Evolutionary conservation across 2,113 vertebrate genomes (phyloP), one percentile per base, ranked within the genome.

Genomic region (Abramis brama): DNA sequence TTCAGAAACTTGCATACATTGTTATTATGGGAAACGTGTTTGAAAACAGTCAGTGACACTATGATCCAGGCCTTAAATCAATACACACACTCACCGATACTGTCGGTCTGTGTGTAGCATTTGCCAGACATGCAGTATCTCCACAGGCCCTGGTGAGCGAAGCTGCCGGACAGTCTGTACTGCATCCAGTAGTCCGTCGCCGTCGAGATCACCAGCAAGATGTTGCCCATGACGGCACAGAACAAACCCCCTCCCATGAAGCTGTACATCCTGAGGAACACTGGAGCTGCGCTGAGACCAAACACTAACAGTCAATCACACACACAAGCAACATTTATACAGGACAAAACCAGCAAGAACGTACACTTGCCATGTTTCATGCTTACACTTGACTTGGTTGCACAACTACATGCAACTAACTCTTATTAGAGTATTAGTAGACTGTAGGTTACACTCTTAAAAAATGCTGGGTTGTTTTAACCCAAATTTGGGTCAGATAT

Each of bases 131-230:
- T 94, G 92, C 97, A 97, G 85, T 96, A 97, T 6, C 96, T 94
- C 97, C 97, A 97, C 84, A 97, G 93, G 25, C 97, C 97, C 93
- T 97, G 97, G 89, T 97, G 96, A 81, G 96, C 96, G 0, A 97
- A 96, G 88, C 95, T 92, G 59, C 97, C 96, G 0, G 96, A 96
- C 86, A 97, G 89, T 45, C 96, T 95, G 88, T 97, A 97, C 91
- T 97, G 97, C 96, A 97, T 97, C 97, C 97, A 97, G 93, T 96
- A 97, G 91, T 97, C 97, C 0, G 97, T 97, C 0, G 96, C 96
- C 0, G 96, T 96, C 85, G 96, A 96, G 75, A 97, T 96, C 91
- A 96, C 95, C 91, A 97, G 87, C 68, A 97, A 94, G 92, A 97
- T 95, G 92, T 97, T 97, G 57, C 95, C 97, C 91, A 97, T 95